Conservation (phyloP, 2,888 invertebrate genomes). For the Ichneumoninae sp. region DNA sequence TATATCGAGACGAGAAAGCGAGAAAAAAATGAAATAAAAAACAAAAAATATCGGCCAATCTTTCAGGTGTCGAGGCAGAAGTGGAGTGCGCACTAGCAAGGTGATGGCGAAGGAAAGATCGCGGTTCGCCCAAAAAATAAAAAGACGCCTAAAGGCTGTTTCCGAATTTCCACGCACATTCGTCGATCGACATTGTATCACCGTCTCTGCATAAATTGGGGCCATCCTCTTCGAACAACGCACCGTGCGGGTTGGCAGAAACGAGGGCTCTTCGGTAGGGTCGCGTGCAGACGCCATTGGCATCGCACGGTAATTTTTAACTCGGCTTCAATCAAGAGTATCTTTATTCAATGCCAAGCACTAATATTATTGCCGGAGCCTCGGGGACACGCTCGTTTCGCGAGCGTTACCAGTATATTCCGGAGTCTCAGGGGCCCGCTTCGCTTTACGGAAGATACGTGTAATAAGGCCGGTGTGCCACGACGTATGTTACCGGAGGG, state of each 20-base stretch:
- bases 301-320: conserved; percentile 17
- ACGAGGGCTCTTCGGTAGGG: not conserved
- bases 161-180: conserved; percentile 49
- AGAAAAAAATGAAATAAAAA: not conserved
- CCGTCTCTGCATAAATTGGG: not conserved
- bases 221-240: not conserved
- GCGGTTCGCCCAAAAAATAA: conserved; percentile 62
- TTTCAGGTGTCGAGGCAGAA: conserved; percentile 1
- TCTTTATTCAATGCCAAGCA: conserved; percentile 59
- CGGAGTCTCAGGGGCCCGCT: conserved; percentile 3
- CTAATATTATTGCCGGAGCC: conserved; percentile 60
- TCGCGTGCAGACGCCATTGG: conserved; percentile 32
- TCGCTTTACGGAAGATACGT: conserved; percentile 38
- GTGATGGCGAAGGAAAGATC: conserved; percentile 60
- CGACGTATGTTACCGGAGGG: conserved; percentile 52
- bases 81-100: conserved; percentile 45
- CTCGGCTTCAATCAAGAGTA: conserved; percentile 46
- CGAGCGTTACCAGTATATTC: conserved; percentile 11
- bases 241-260: not conserved
- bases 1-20: conserved; percentile 4
- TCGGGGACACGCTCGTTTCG: conserved; percentile 56
- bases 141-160: conserved; percentile 34
- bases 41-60: not conserved
- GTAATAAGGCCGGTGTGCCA: conserved; percentile 53
- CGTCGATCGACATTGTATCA: not conserved